phyloP scores from a whole-genome alignment of 2,113 vertebrate genomes.

The Poecilia latipinna region DNA sequence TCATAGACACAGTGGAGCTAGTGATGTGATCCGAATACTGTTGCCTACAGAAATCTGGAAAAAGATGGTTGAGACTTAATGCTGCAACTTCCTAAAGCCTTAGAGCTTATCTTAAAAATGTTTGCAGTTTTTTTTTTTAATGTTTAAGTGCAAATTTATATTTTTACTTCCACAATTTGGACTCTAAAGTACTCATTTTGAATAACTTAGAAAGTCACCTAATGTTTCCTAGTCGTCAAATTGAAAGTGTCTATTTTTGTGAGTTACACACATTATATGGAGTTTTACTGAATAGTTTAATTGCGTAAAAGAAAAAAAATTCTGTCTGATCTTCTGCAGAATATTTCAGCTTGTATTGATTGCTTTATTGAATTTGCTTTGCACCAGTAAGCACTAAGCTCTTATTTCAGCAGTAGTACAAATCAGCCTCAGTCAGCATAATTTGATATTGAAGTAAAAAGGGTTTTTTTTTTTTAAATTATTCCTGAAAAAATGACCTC shows the following conservation, averaged over 20 bases:
- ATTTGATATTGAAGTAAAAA: slow-evolving; percentile 52
- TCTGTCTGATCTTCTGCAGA: slow-evolving; percentile 24
- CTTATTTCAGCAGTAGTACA: slow-evolving; percentile 53
- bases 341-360: slow-evolving; percentile 58
- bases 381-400: slow-evolving; percentile 34
- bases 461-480: neutral
- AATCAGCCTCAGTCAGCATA: slow-evolving; percentile 35
- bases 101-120: neutral
- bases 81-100: neutral
- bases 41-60: slow-evolving; percentile 12
- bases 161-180: neutral
- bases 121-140: neutral
- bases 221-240: neutral
- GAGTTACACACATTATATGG: neutral
- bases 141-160: neutral
- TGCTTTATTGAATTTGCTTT: slow-evolving; percentile 59
- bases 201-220: too few relatives aligned
- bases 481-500: slow-evolving; percentile 4
- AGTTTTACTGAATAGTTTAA: slow-evolving; percentile 17
- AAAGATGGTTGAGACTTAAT: slow-evolving; percentile 6
- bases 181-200: neutral
- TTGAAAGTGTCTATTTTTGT: neutral
- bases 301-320: slow-evolving; percentile 3
- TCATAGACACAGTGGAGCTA: slow-evolving; percentile 25
- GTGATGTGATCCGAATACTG: slow-evolving; percentile 14